phyloP scores from a whole-genome alignment of 2,797 vertebrate species.

The Apogon talboti region DNA sequence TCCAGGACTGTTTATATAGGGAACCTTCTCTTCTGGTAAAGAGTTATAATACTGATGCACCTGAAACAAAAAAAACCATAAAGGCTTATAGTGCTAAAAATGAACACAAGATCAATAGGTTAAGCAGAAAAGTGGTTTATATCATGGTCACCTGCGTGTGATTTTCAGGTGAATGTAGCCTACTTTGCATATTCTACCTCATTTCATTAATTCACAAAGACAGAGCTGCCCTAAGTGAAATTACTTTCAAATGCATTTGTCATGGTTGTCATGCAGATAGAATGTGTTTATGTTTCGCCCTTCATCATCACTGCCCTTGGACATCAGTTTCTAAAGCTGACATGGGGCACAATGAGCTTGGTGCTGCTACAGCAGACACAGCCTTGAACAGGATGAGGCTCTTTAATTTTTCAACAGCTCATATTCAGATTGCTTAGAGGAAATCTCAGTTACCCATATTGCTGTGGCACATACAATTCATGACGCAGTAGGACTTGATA shows the following conservation, averaged over 20 bases:
- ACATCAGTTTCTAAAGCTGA: conserved; percentile 37
- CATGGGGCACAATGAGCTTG: conserved; percentile 28
- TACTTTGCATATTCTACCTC: conserved; percentile 11
- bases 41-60: conserved; percentile 99
- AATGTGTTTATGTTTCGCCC: conserved; percentile 14
- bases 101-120: not conserved
- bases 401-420: conserved; percentile 47
- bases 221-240: conserved; percentile 18
- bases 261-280: conserved; percentile 25
- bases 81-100: conserved; percentile 4
- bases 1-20: conserved; percentile 97
- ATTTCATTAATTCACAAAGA: conserved; percentile 23
- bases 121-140: not conserved
- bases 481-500: conserved; percentile 2
- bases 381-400: conserved; percentile 40
- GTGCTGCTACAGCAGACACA: conserved; percentile 32
- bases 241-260: conserved; percentile 36
- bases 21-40: conserved; percentile 97
- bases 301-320: conserved; percentile 28
- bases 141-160: conserved; percentile 1
- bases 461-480: conserved; percentile 35
- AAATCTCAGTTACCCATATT: conserved; percentile 24
- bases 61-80: conserved; percentile 77
- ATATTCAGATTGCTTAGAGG: conserved; percentile 42
- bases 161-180: not conserved